Base-by-base conservation (phyloP, 1,140 invertebrate species). In the Drosophila nikananu region DNA sequence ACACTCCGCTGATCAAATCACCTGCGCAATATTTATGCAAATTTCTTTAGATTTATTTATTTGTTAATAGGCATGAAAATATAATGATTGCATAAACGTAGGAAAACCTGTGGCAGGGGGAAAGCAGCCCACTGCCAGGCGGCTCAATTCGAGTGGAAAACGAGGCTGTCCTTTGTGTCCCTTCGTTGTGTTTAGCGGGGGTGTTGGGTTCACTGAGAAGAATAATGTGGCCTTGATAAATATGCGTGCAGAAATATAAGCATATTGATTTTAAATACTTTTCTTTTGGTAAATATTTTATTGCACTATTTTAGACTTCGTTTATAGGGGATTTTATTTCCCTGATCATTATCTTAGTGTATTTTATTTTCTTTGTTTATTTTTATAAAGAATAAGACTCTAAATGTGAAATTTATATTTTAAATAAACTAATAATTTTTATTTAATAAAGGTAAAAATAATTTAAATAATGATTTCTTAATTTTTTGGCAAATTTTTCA, bases 11-110 rank as follows among this genome's bases (percentile, higher is more conserved):
- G 71, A 66, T 49, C 82, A 77, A 81, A 86, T 86, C 83, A 86
- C 83, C 83, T 86, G 83, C 74, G 61, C 58, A 54, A 61, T 66
- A 77, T 67, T 67, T 80, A 83, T 83, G 83, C 70, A 86, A 86
- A 86, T 70, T 75, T 79, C 55, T 70, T 62, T 72, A 67, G 48
- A 68, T 62, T 76, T 86, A 65, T 83, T 86, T 86, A 72, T 57
- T 75, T 63, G 73, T 72, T 83, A 86, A 86, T 86, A 86, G 83
- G 79, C 83, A 86, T 74, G 76, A 86, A 68, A 86, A 77, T 80
- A 77, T 86, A 86, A 86, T 86, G 83, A 86, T 86, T 86, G 83
- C 83, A 73, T 37, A 25, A 30, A 23, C n/a, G 12, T 23, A n/a
- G 52, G 57, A 44, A 15, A n/a, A 21, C 19, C 0, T 10, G 30